Base-by-base conservation (phyloP, 2,797 vertebrate species). In the Xiphorhynchus erythropygius region DNA sequence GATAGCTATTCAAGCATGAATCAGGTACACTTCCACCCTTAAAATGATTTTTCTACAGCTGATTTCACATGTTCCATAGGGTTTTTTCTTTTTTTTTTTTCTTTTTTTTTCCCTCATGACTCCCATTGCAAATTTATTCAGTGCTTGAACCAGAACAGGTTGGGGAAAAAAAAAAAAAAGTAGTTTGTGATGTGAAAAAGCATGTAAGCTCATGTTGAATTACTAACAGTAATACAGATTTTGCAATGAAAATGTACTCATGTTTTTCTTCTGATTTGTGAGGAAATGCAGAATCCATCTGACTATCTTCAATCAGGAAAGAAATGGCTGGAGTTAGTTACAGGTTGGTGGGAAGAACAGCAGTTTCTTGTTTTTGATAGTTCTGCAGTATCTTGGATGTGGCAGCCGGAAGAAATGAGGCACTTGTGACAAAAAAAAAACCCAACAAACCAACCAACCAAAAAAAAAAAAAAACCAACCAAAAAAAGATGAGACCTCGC, bases 1-100 rank as follows among this genome's bases (percentile, higher is more conserved):
- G 89, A 85, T 95, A 69, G 37, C 49, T 87, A 4, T 87, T 94
- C 37, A 86, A 84, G 49, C 33, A 77, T 76, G 60, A 28, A 73
- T 93, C 49, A 78, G 28, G 47, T 85, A 68, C 13, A 32, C 16
- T 65, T 88, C 49, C 19, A 42, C 32, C 37, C 56, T 78, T 78
- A 62, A 69, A 94, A 69, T 32, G 62, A 39, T 27, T 50, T 78
- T 70, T 84, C n/a, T 78, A 10, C 27, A 30, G 62, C 79, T 81
- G 18, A 75, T 93, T 89, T 75, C 73, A 86, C 30, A 9, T 47
- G 23, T 55, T 80, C 21, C 0, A 0, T 37, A 16, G 39, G 9
- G 0, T 0, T 2, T 42, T 46, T 9, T 9, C 7, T 24, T 7
- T 56, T 44, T 46, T 21, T 44, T 44, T 16, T 50, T 23, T n/a